A percentile compares a stretch with the other conserved stretches of the same genome.
Evolutionary conservation across 2,888 invertebrate genomes (phyloP).

Genomic region (Rhamphomyia laevipes): DNA sequence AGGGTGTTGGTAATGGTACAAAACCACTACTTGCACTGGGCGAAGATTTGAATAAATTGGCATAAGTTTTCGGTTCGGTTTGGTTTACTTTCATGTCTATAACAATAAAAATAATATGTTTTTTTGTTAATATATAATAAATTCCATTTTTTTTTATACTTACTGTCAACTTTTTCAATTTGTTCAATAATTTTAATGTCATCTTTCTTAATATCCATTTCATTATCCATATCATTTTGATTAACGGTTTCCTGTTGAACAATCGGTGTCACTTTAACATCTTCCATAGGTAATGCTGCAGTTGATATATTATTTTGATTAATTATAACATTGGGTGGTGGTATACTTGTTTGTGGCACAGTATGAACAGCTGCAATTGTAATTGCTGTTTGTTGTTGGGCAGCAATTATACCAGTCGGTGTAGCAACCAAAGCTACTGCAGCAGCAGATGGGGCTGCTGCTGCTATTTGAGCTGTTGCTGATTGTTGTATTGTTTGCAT

Average conservation of each 20-base stretch:
- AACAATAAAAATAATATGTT: conserved; percentile 1
- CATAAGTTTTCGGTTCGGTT: conserved; percentile 76
- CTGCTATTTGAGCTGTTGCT: conserved; percentile 19
- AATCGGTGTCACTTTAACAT: no score
- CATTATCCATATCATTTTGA: background rate
- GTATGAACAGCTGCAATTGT: conserved; percentile 10
- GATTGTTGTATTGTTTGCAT: conserved; percentile 25
- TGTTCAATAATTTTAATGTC: conserved; percentile 30
- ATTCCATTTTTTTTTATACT: background rate
- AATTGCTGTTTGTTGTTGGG: conserved; percentile 9
- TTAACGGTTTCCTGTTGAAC: no score
- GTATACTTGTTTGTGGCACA: conserved; percentile 9
- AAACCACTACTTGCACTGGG: conserved; percentile 29
- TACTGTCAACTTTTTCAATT: conserved; percentile 33
- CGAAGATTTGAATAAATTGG: conserved; percentile 63
- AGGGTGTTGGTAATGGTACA: conserved; percentile 19
- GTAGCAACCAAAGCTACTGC: conserved; percentile 7
- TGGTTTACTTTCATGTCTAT: conserved; percentile 32
- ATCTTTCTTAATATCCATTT: conserved; percentile 15
- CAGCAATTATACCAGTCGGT: conserved; percentile 9
- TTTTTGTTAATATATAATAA: background rate
- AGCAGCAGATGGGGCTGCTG: conserved; percentile 16
- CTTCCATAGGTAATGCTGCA: background rate
- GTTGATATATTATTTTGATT: background rate
- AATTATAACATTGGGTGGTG: conserved; percentile 14